Conservation (phyloP, 1,140 invertebrate species). For the Heliconius congener region DNA sequence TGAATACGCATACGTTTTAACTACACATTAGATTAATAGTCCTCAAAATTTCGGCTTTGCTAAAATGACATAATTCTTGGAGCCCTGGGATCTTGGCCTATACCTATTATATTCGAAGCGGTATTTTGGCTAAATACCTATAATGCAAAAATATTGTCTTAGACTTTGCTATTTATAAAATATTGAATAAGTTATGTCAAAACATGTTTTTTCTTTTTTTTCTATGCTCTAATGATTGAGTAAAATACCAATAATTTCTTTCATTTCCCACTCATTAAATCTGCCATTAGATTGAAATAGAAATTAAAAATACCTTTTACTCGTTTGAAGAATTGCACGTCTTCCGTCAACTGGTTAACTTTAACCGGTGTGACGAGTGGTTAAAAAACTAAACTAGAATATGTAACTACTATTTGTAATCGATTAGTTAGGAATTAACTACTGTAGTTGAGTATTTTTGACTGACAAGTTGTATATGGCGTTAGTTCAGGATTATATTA, state of each 20-base stretch:
- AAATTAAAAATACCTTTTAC: constrained; percentile 1
- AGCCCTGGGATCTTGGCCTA: no score
- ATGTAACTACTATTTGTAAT: neutral
- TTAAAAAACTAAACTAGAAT: constrained; percentile 5
- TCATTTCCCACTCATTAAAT: neutral
- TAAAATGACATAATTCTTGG: no score
- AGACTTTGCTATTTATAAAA: no score
- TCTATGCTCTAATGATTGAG: neutral
- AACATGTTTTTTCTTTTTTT: no score
- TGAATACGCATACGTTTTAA: no score
- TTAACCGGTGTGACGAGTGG: constrained; percentile 7
- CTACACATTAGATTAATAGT: no score
- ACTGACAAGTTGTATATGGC: neutral
- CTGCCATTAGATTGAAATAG: neutral
- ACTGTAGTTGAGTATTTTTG: neutral
- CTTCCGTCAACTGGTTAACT: constrained; percentile 13
- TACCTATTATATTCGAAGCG: no score
- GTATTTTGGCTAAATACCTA: no score
- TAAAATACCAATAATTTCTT: constrained; percentile 5
- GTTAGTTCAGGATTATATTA: neutral
- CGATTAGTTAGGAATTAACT: neutral
- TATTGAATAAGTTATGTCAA: no score
- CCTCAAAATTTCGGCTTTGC: no score
- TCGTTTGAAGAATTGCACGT: neutral
- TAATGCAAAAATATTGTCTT: no score